Percentiles rank a stretch among this genome's conserved stretches.
These are phyloP conservation scores for Morone saxatilis DNA, from an alignment of 2,113 vertebrate genomes.

Conservation along the genomic window DNA sequence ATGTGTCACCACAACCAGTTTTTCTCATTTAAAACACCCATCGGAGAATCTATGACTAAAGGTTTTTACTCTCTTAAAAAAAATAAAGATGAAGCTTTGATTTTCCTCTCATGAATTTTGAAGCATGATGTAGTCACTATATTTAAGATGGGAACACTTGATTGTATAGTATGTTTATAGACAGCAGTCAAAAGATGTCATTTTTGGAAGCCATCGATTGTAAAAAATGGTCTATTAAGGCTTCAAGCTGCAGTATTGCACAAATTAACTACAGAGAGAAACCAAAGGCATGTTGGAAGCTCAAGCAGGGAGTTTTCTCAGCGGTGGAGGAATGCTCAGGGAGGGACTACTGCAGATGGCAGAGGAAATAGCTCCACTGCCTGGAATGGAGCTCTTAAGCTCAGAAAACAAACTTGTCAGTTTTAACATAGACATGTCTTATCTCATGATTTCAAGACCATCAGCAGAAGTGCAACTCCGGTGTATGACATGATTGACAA, in stretches of 20 bases:
- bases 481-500: background rate
- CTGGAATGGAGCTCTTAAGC: conserved; percentile 79
- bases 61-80: conserved; percentile 17
- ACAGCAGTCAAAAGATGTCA: conserved; percentile 38
- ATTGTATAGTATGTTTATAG: conserved; percentile 68
- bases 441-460: conserved; percentile 57
- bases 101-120: conserved; percentile 29
- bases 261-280: conserved; percentile 73
- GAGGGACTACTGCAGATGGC: conserved; percentile 82
- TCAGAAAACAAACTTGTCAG: conserved; percentile 76
- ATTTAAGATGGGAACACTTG: conserved; percentile 59
- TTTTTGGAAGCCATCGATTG: conserved; percentile 59
- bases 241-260: conserved; percentile 59
- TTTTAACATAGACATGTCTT: conserved; percentile 65
- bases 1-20: conserved; percentile 44
- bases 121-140: conserved; percentile 35
- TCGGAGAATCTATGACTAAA: conserved; percentile 17
- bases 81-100: conserved; percentile 22
- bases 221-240: conserved; percentile 66
- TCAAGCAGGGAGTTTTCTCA: conserved; percentile 83
- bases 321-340: conserved; percentile 85
- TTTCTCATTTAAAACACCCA: conserved; percentile 18
- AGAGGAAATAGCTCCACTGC: conserved; percentile 83
- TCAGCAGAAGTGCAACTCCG: conserved; percentile 40
- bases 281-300: conserved; percentile 82